A percentile compares a stretch with the other conserved stretches of the same genome.
Conservation (phyloP, 2,113 vertebrate species). For the Percina caprodes region DNA sequence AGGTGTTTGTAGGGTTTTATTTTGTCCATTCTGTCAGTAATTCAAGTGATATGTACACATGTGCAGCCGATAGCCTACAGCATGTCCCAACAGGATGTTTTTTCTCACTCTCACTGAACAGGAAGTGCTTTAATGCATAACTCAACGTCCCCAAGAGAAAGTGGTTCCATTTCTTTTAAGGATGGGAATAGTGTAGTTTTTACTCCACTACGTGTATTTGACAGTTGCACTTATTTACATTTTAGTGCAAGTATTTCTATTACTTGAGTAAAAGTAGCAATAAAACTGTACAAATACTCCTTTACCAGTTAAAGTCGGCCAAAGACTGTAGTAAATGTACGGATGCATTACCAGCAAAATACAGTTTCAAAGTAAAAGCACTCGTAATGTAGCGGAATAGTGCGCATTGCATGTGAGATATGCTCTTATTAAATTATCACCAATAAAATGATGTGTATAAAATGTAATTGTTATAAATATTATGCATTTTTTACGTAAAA, state of each 20-base stretch:
- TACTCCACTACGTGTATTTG: neutral
- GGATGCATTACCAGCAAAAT: neutral
- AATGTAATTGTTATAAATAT: neutral
- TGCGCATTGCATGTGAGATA: too few relatives aligned
- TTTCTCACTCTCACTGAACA: slow-evolving; percentile 50
- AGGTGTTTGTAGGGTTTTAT: neutral
- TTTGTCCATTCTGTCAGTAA: slow-evolving; percentile 22
- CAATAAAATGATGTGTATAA: neutral
- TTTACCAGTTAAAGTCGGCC: neutral
- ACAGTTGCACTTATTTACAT: neutral
- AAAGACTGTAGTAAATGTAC: neutral
- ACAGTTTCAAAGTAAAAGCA: neutral
- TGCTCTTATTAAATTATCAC: neutral
- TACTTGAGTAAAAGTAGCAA: neutral
- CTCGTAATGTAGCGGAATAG: neutral
- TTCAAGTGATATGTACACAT: slow-evolving; percentile 29
- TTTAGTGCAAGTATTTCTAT: neutral
- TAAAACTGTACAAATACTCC: neutral
- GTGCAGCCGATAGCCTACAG: slow-evolving; percentile 15
- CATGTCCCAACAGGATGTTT: slow-evolving; percentile 52
- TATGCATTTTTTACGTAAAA: neutral
- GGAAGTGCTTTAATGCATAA: slow-evolving; percentile 47
- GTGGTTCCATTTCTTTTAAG: neutral
- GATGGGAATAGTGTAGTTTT: neutral
- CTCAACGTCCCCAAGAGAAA: neutral